Percentiles rank a stretch among this genome's conserved stretches.
These are phyloP conservation scores for Seriola rivoliana DNA, from an alignment of 2,113 vertebrate species.

Conservation along the genomic window DNA sequence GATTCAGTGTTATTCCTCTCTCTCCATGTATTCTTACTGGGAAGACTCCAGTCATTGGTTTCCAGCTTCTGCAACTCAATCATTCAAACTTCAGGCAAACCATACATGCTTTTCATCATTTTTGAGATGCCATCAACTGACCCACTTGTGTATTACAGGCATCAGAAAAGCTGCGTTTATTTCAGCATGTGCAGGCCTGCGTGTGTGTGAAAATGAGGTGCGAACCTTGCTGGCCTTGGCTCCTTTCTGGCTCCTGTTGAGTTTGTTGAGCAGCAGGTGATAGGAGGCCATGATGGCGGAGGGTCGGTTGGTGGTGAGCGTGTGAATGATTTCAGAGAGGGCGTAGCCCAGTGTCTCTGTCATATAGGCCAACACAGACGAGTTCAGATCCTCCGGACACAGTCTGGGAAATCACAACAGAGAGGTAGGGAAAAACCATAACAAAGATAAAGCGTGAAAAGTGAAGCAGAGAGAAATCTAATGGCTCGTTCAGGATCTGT, in stretches of 20 bases:
- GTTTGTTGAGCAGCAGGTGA: constrained; percentile 87
- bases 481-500: constrained; percentile 5
- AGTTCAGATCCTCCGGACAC: constrained; percentile 83
- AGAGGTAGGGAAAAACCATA: background rate
- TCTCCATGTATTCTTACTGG: constrained; percentile 86
- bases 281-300: constrained; percentile 88
- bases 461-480: background rate
- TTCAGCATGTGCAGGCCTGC: background rate
- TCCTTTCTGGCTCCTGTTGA: constrained; percentile 83
- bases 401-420: constrained; percentile 71
- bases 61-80: constrained; percentile 79
- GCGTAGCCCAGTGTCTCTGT: constrained; percentile 82
- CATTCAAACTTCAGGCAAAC: background rate
- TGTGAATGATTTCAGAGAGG: constrained; percentile 83
- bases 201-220: background rate
- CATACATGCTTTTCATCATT: background rate
- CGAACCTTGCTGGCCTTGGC: constrained; percentile 78
- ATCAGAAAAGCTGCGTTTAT: background rate
- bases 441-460: background rate
- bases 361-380: constrained; percentile 85
- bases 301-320: constrained; percentile 85
- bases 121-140: background rate
- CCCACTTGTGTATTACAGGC: background rate
- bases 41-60: constrained; percentile 87
- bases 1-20: constrained; percentile 85